Percentiles rank a stretch among this genome's conserved stretches.
phyloP scores from a whole-genome alignment of 2,888 invertebrate genomes.

The Yponomeuta plumbellus region DNA sequence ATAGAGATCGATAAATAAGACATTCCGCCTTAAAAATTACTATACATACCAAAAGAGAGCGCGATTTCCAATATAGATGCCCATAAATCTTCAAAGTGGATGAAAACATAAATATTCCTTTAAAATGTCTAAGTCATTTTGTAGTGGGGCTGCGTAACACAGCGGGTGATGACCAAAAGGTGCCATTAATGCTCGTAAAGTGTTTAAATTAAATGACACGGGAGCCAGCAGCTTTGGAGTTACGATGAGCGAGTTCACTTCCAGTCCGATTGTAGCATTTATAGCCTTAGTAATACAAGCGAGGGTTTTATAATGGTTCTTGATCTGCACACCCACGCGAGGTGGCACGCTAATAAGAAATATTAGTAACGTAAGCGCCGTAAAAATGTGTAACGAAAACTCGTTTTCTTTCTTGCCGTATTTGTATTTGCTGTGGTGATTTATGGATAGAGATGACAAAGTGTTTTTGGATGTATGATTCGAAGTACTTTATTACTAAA shows the following conservation, averaged over 20 bases:
- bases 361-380: not conserved
- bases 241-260: not conserved
- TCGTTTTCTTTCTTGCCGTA: not conserved
- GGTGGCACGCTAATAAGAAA: not conserved
- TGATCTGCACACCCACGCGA: not conserved
- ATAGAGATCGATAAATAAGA: not conserved
- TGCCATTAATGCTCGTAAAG: constrained; percentile 1
- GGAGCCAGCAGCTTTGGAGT: not conserved
- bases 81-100: not conserved
- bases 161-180: constrained; percentile 2
- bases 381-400: not conserved
- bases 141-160: not conserved
- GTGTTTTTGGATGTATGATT: not conserved
- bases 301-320: not conserved
- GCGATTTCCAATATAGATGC: not conserved
- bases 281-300: not conserved
- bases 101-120: constrained; percentile 2
- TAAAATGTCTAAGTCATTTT: not conserved
- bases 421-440: not conserved
- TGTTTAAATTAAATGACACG: constrained; percentile 3
- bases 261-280: not conserved
- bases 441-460: not conserved
- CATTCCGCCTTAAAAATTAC: not conserved
- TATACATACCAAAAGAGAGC: not conserved
- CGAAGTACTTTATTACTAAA: too few species aligned